phyloP scores from a whole-genome alignment of 2,113 vertebrate genomes.

The Gasterosteus aculeatus region DNA sequence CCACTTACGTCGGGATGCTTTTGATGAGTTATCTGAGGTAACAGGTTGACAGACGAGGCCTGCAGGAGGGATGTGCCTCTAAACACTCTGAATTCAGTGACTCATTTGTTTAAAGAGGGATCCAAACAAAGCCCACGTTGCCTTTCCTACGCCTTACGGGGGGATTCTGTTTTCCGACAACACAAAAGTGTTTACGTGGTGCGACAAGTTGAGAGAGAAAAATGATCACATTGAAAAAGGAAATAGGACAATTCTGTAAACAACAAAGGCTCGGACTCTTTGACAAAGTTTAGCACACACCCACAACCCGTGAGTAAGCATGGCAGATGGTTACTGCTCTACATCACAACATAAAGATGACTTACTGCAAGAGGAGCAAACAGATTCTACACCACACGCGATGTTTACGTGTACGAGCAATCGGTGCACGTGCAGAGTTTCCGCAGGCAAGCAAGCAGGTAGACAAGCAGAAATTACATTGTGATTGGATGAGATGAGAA shows the following conservation, averaged over 20 bases:
- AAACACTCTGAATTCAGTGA: slow-evolving; percentile 40
- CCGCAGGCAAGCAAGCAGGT: not conserved
- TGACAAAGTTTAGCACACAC: not conserved
- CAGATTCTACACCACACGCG: not conserved
- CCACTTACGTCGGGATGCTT: not conserved
- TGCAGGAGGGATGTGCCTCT: slow-evolving; percentile 29
- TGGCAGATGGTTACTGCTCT: not conserved
- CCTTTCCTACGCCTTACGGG: slow-evolving; percentile 34
- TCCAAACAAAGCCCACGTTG: slow-evolving; percentile 43
- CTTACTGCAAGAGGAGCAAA: slow-evolving; percentile 5
- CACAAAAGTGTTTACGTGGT: slow-evolving; percentile 35
- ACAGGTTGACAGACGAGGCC: slow-evolving; percentile 21
- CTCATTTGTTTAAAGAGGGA: slow-evolving; percentile 55
- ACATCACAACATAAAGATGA: slow-evolving; percentile 14
- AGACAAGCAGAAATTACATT: not conserved
- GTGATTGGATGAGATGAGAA: not conserved
- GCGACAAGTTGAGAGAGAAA: slow-evolving; percentile 19
- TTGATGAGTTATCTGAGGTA: slow-evolving; percentile 5
- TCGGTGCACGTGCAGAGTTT: not conserved
- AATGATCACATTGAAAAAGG: slow-evolving; percentile 6
- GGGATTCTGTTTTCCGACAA: slow-evolving; percentile 41
- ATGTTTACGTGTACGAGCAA: not conserved
- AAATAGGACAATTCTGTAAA: slow-evolving; percentile 20
- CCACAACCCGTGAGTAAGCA: slow-evolving; percentile 20
- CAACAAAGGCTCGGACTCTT: slow-evolving; percentile 6